Evolutionary conservation across 2,797 vertebrate genomes (phyloP), one percentile per base, ranked within the genome.

Genomic region (Echiichthys vipera): DNA sequence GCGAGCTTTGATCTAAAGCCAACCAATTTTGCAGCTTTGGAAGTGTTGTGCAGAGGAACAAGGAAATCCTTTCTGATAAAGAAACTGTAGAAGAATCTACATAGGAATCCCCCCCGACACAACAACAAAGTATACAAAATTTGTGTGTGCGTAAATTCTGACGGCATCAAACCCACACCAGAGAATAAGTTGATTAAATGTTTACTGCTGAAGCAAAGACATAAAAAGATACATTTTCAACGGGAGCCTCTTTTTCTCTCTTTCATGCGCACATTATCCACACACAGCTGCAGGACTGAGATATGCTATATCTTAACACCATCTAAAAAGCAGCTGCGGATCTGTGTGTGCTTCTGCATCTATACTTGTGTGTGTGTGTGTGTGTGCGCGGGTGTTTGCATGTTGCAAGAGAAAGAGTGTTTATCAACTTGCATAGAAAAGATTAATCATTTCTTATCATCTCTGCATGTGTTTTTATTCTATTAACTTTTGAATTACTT

Each of bases 51-150:
- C 61, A 74, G 65, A 84, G 84, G 84, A 87, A 88, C 76, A 88
- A 92, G 90, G 91, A 92, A 90, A 93, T 87, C 88, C 88, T 90
- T 83, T 90, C 55, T 83, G 86, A 90, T 78, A 77, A 90, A 84
- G 64, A 84, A 79, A 75, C 55, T 40, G 40, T 47, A 29, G 29
- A 70, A 64, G 30, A 68, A 79, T 77, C 42, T 53, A 65, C 24
- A 11, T 70, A 88, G 84, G 81, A 84, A 89, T 88, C 84, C 68
- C 84, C n/a, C 68, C 57, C 0, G 73, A 80, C 53, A 59, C 66
- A 71, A 62, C 55, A 59, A 77, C 32, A 75, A 79, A 80, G 71
- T 18, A 2, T 36, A n/a, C 15, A 9, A 47, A 66, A 47, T 47
- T 30, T 49, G 40, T n/a, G 37, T 61, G 36, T 37, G 59, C 10